These are phyloP conservation scores for Temnothorax curvispinosus DNA, from an alignment of 1,140 invertebrate species.

Conservation along the genomic window DNA sequence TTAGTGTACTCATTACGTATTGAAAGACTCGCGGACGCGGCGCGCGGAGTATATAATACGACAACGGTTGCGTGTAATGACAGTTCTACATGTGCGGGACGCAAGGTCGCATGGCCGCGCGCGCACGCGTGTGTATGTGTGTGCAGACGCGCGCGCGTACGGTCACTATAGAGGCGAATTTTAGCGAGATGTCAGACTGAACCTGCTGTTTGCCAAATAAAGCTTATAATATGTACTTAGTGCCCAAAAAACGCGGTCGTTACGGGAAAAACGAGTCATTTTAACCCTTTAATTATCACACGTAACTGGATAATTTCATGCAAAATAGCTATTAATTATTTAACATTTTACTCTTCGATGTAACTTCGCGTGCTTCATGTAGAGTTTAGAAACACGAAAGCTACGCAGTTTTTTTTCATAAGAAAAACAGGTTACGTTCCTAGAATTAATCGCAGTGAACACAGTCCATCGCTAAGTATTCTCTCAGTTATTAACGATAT, in stretches of 20 bases:
- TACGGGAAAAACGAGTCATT: not conserved
- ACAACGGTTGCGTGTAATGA: slow-evolving; percentile 74
- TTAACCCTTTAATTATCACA: not conserved
- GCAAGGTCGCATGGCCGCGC: slow-evolving; percentile 68
- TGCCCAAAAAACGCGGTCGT: not conserved
- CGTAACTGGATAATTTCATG: not conserved
- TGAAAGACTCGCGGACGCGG: slow-evolving; percentile 61
- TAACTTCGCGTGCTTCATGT: not conserved
- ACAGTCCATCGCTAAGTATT: slow-evolving; percentile 1
- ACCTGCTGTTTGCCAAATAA: not conserved
- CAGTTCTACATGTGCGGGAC: slow-evolving; percentile 62
- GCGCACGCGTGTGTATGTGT: not conserved
- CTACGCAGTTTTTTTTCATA: not conserved
- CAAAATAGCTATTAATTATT: not conserved
- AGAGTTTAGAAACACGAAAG: not conserved
- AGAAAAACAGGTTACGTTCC: slow-evolving; percentile 4
- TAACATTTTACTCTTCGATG: not conserved
- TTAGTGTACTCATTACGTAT: slow-evolving; percentile 80
- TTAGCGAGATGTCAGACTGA: not conserved
- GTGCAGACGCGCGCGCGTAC: no score
- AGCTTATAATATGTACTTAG: not conserved
- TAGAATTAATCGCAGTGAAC: slow-evolving; percentile 16
- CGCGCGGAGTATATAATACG: slow-evolving; percentile 64
- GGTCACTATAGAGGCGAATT: slow-evolving; percentile 50
- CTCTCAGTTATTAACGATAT: slow-evolving; percentile 20